Evolutionary conservation across 2,113 vertebrate species (phyloP), one percentile per base, ranked within the genome.

Genomic region (Cercocebus atys): DNA sequence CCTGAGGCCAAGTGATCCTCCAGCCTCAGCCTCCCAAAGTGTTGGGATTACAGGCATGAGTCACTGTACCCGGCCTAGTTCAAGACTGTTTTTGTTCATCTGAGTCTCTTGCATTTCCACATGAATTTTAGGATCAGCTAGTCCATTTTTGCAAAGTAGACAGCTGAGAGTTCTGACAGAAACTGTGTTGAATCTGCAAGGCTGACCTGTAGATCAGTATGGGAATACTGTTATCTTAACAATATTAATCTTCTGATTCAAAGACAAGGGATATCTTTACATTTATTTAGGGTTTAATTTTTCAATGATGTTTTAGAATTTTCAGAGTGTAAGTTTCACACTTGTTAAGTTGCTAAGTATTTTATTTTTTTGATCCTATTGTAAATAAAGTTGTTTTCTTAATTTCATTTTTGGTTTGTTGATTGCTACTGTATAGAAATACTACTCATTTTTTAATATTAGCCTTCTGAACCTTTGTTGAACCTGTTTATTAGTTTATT

Each of bases 301-400:
- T 59, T 88, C 76, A 82, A 82, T 13, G 23, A 88, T 45, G 55
- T 66, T 55, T 64, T 78, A 2, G 59, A 83, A 79, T 84, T 95
- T 88, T 92, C 61, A 84, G 68, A 94, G 59, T 78, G 0, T 76
- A 88, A 47, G 16, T 92, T 83, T 83, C 59, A 6, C 11, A 79
- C 57, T 81, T 61, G 38, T 70, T 93, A 64, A 50, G 70, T 89
- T 66, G 11, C 18, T 70, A 84, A 45, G 16, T 55, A 61, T 78
- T 95, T 83, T 83, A 78, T 43, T 83, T 84, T 94, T 59, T 72
- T 64, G 84, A 50, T 84, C 27, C 43, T 92, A 75, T 50, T 88
- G 5, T 52, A 94, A 92, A 38, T 61, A 22, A 82, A 94, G 87
- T 11, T 84, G 16, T 43, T 93, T 90, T 30, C 16, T 66, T 68